Conservation (phyloP, 2,113 vertebrate species). For the Centrocercus urophasianus region DNA sequence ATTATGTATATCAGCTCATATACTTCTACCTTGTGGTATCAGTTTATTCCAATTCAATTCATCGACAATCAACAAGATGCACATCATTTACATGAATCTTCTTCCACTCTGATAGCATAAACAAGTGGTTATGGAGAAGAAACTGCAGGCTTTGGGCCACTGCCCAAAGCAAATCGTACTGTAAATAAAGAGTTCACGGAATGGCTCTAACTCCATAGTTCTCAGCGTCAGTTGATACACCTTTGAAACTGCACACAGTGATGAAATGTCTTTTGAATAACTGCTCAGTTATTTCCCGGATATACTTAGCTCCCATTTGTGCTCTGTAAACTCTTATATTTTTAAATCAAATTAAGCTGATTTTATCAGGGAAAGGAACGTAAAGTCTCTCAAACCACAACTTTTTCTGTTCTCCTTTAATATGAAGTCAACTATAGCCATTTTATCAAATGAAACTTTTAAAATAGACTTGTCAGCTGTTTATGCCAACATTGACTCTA, state of each 20-base stretch:
- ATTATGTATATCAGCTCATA: background rate
- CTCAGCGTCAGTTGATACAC: background rate
- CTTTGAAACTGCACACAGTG: background rate
- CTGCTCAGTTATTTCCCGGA: background rate
- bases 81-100: background rate
- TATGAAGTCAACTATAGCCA: background rate
- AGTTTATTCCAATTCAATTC: background rate
- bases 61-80: background rate
- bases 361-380: background rate
- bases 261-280: background rate
- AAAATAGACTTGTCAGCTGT: background rate
- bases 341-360: background rate
- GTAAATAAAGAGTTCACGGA: background rate
- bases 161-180: background rate
- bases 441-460: conserved; percentile 12
- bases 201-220: background rate
- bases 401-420: background rate
- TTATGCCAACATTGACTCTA: background rate
- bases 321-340: background rate
- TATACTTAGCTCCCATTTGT: background rate
- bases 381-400: background rate
- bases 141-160: background rate
- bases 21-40: background rate
- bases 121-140: background rate
- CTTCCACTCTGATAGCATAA: background rate